Evolutionary conservation across 2,113 vertebrate species (phyloP), one percentile per base, ranked within the genome.

Genomic region (Nestor notabilis): DNA sequence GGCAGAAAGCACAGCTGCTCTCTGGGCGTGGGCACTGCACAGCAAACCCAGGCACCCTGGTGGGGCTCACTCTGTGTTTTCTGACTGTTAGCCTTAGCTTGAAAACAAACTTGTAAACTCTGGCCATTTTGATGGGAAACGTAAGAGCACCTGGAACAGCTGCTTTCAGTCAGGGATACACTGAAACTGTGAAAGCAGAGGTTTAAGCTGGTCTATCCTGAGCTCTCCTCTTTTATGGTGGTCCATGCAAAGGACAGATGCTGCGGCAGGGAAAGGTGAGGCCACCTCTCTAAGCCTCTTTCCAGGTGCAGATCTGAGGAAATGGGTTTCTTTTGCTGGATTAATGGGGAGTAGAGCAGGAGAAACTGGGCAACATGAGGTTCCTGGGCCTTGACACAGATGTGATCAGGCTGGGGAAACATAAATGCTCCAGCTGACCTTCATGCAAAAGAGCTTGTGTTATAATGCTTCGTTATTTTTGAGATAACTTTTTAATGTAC

Each of bases 391-490:
- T 33, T 58, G 56, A 35, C 33, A 16, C 14, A 16, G 21, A 58
- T 35, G 56, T 58, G 56, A 24, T 58, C 33, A 16, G 33, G 9
- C 33, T 10, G 9, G 21, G 56, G 56, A 58, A 58, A 58, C 13
- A 58, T 33, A 58, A 58, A 35, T 58, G n/a, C 56, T 58, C 13
- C 33, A 58, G 56, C 56, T 58, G 56, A 35, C 56, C 56, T 35
- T 58, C 35, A 35, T 33, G n/a, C 33, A 58, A 24, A 20, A 24
- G 58, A 83, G 41, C 78, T 77, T 53, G 84, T 49, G 58, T 74
- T 94, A 90, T 90, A 96, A 87, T 83, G 47, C 79, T 86, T 81
- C 55, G 55, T 86, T 93, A 88, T 95, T 94, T 93, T 47, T 86
- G 47, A 83, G 64, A 70, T 43, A 83, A 71, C 31, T 66, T 93